These are phyloP conservation scores for Scomber scombrus DNA, from an alignment of 2,113 vertebrate species.

Conservation along the genomic window DNA sequence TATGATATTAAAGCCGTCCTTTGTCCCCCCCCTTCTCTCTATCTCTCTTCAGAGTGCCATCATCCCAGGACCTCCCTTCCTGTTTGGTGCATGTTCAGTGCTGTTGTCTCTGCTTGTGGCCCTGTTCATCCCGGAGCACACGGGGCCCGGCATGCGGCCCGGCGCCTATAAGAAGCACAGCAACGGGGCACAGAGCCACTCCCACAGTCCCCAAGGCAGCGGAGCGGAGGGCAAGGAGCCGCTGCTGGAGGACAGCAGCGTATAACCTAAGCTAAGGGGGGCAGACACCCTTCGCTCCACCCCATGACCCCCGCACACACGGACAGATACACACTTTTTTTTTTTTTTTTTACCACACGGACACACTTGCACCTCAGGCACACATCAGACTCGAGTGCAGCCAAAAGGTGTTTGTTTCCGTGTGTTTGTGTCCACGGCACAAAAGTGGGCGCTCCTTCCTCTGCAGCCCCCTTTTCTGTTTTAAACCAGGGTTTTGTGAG, in stretches of 20 bases:
- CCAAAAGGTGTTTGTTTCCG: conserved; percentile 39
- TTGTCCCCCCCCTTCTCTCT: background rate
- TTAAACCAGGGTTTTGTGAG: conserved; percentile 51
- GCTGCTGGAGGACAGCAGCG: conserved; percentile 92
- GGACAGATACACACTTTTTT: conserved; percentile 55
- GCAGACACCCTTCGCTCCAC: conserved; percentile 37
- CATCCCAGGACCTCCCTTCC: conserved; percentile 94
- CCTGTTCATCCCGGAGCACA: conserved; percentile 94
- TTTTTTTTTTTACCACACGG: conserved; percentile 23
- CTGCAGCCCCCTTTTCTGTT: conserved; percentile 47
- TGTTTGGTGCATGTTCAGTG: conserved; percentile 93
- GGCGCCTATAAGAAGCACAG: conserved; percentile 93
- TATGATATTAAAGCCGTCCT: background rate
- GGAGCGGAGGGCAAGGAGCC: conserved; percentile 91
- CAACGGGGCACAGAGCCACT: conserved; percentile 88
- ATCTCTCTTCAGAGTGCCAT: conserved; percentile 87
- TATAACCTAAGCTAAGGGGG: conserved; percentile 83
- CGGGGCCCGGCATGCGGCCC: conserved; percentile 82
- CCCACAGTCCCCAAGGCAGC: conserved; percentile 88
- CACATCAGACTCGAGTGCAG: conserved; percentile 52
- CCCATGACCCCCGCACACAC: conserved; percentile 35
- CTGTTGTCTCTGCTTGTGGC: conserved; percentile 93
- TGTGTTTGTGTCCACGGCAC: conserved; percentile 63
- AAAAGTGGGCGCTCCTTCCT: conserved; percentile 55
- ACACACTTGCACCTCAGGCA: conserved; percentile 52